phyloP scores from a whole-genome alignment of 1,140 invertebrate species.

The Drosophila bocki region DNA sequence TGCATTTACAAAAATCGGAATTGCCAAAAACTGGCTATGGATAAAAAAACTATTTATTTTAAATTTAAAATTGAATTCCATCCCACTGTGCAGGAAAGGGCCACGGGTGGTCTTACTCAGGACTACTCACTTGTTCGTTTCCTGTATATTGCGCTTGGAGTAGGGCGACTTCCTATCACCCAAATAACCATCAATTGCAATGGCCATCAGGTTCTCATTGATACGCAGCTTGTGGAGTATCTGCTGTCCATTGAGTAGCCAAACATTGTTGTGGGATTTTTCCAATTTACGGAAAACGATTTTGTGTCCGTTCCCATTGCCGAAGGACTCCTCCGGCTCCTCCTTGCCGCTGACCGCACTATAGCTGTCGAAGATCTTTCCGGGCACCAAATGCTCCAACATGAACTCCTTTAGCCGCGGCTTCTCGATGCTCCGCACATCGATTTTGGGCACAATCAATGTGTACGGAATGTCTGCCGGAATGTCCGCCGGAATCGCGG shows the following conservation, averaged over 20 bases:
- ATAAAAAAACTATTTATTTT: no score
- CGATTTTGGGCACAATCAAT: conserved; percentile 87
- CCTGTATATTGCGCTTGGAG: conserved; percentile 85
- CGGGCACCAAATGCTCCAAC: conserved; percentile 87
- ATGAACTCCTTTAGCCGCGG: conserved; percentile 86
- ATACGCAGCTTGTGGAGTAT: conserved; percentile 82
- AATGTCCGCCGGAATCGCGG: conserved; percentile 21
- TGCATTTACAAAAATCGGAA: background rate
- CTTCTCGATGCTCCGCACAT: conserved; percentile 86
- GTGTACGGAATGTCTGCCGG: conserved; percentile 87
- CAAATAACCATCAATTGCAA: conserved; percentile 84
- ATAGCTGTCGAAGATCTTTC: conserved; percentile 86
- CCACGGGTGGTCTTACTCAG: background rate
- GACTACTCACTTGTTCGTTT: conserved; percentile 83
- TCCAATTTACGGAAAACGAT: conserved; percentile 85
- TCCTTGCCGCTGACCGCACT: conserved; percentile 57
- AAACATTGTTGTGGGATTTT: conserved; percentile 86
- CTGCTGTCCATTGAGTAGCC: conserved; percentile 84
- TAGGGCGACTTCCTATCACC: conserved; percentile 83
- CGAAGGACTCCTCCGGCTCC: conserved; percentile 73
- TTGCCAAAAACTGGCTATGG: background rate
- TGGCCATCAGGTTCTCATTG: conserved; percentile 82
- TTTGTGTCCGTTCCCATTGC: conserved; percentile 85
- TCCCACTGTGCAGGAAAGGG: conserved; percentile 10
- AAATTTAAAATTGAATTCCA: background rate